Base-by-base conservation (phyloP, 2,888 invertebrate genomes). In the Eulithis prunata region DNA sequence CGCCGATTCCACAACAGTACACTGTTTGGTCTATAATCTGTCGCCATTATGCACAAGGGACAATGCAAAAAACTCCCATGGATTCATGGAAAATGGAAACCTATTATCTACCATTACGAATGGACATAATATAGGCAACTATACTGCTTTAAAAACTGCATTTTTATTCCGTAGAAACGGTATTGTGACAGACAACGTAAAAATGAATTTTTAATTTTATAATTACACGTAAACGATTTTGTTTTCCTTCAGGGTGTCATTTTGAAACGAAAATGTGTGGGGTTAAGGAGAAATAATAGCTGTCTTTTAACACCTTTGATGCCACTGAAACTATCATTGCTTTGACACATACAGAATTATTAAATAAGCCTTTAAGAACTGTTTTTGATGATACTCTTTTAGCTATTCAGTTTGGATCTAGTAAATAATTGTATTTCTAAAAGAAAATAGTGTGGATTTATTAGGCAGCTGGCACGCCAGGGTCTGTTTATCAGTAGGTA, bases 21-120 rank as follows among this genome's bases (percentile, higher is more conserved):
- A 76, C 59, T 58, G 83, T 86, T 41, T 87, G 88, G 84, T 86
- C 78, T 77, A 62, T 68, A 64, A 68, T 68, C 64, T 68, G 57
- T 64, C 61, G 72, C 79, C 79, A 91, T 91, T 91, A 91, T 87
- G 84, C 84, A 87, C 79, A 86, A 89, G 72, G 75, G 80, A 88
- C 88, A 88, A 87, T 89, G 77, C 87, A 88, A 87, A 89, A 87
- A 87, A 85, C 78, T 83, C 81, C 83, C 80, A 86, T 83, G 75
- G 80, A 78, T 80, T 79, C 82, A 81, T 86, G 84, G 88, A 89
- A 87, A 90, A 89, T 84, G 77, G 80, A 87, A 85, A 77, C 81
- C 80, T 66, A 89, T 90, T 90, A 88, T 72, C 62, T 71, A 66
- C 76, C 74, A 88, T 87, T 87, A 89, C 75, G 69, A 63, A 68